Percentiles rank a stretch among this genome's conserved stretches.
phyloP scores from a whole-genome alignment of 2,797 vertebrate genomes.

The Catharus ustulatus region DNA sequence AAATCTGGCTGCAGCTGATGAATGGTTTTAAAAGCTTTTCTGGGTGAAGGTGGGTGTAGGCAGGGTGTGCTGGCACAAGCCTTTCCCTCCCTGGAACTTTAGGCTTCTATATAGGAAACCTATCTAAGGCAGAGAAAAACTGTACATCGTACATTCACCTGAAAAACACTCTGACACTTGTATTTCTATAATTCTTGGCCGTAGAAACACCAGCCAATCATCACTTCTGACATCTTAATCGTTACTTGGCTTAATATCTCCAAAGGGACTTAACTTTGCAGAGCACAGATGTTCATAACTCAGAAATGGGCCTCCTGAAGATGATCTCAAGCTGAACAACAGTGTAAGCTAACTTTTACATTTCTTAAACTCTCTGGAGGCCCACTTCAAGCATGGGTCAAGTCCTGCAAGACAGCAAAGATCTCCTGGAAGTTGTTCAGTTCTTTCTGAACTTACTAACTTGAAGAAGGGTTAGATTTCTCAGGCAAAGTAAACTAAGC shows the following conservation, averaged over 20 bases:
- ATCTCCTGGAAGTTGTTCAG: background rate
- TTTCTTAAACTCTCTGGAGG: background rate
- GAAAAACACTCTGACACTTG: background rate
- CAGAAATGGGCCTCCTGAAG: background rate
- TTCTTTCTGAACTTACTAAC: background rate
- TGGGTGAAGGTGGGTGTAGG: background rate
- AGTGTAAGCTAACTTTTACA: background rate
- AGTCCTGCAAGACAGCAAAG: background rate
- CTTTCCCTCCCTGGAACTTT: background rate
- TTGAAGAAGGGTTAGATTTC: slow-evolving; percentile 5
- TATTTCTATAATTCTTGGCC: background rate
- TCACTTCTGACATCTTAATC: slow-evolving; percentile 16
- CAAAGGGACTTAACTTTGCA: background rate
- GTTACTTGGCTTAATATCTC: background rate
- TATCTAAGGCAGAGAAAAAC: background rate
- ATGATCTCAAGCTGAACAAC: slow-evolving; percentile 1
- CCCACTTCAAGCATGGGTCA: background rate
- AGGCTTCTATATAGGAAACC: background rate
- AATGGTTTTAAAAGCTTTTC: background rate
- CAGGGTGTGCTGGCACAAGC: background rate
- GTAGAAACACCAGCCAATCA: background rate
- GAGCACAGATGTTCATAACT: background rate
- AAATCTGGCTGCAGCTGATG: background rate
- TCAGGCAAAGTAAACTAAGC: slow-evolving; percentile 11
- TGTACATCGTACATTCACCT: background rate